Percentiles rank a stretch among this genome's conserved stretches.
phyloP scores from a whole-genome alignment of 2,888 invertebrate genomes.

The Anthrax anthrax region DNA sequence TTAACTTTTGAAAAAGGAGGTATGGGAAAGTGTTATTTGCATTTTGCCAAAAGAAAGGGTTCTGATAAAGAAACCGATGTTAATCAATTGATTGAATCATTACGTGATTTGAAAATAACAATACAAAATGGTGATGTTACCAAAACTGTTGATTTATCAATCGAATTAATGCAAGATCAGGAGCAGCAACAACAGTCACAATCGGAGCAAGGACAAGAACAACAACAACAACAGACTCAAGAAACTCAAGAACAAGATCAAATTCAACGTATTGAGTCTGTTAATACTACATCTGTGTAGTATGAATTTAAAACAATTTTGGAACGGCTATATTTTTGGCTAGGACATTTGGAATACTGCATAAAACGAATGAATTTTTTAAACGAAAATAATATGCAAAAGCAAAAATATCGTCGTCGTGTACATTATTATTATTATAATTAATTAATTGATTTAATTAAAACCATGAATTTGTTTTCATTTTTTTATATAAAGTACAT shows the following conservation, averaged over 20 bases:
- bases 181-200: conserved; percentile 10
- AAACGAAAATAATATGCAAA: neutral
- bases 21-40: conserved; percentile 56
- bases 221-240: conserved; percentile 11
- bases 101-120: conserved; percentile 27
- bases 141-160: conserved; percentile 14
- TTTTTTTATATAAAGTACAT: too few relatives aligned
- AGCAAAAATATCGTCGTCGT: neutral
- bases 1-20: conserved; percentile 35
- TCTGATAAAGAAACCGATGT: conserved; percentile 28
- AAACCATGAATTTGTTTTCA: too few relatives aligned
- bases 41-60: conserved; percentile 53
- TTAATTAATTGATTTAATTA: too few relatives aligned
- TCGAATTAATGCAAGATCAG: conserved; percentile 11
- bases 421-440: too few relatives aligned
- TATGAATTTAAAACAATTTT: conserved; percentile 19
- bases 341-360: conserved; percentile 25
- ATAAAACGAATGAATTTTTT: conserved; percentile 27
- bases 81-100: conserved; percentile 27
- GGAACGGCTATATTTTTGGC: conserved; percentile 30
- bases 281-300: conserved; percentile 34
- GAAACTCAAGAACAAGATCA: conserved; percentile 16
- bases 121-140: conserved; percentile 14
- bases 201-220: conserved; percentile 7
- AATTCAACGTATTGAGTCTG: conserved; percentile 26